Conservation (phyloP, 2,113 vertebrate species). For the Engraulis encrasicolus region DNA sequence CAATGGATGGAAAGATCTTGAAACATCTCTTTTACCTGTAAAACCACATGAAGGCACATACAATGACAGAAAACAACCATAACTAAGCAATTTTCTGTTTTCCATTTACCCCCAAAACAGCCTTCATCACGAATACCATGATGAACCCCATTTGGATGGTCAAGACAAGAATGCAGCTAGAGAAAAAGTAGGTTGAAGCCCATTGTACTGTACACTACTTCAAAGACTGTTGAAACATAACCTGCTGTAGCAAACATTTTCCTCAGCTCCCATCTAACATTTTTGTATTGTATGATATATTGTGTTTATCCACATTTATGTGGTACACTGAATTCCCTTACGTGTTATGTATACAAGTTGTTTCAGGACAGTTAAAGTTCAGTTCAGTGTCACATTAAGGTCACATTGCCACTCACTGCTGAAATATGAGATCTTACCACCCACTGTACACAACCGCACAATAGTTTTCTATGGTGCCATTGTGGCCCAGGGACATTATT, state of each 20-base stretch:
- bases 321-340: too few species aligned
- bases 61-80: background rate
- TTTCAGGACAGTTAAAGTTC: too few species aligned
- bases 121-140: constrained; percentile 93
- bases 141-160: constrained; percentile 99
- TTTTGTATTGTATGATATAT: too few species aligned
- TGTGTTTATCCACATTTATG: too few species aligned
- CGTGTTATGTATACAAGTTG: too few species aligned
- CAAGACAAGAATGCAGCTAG: constrained; percentile 97
- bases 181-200: constrained; percentile 81
- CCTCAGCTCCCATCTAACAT: too few species aligned
- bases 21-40: background rate
- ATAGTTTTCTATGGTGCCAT: background rate
- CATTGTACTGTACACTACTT: background rate
- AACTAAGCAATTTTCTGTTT: background rate
- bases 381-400: too few species aligned
- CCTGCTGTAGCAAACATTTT: background rate
- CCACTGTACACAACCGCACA: too few species aligned
- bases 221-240: too few species aligned
- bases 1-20: background rate
- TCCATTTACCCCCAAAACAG: constrained; percentile 65
- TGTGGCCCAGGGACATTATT: background rate
- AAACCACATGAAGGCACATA: background rate
- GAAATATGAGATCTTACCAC: too few species aligned
- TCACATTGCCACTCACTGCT: too few species aligned